Percentiles rank a stretch among this genome's conserved stretches.
phyloP scores from a whole-genome alignment of 2,888 invertebrate species.

The Mythimna albipuncta region DNA sequence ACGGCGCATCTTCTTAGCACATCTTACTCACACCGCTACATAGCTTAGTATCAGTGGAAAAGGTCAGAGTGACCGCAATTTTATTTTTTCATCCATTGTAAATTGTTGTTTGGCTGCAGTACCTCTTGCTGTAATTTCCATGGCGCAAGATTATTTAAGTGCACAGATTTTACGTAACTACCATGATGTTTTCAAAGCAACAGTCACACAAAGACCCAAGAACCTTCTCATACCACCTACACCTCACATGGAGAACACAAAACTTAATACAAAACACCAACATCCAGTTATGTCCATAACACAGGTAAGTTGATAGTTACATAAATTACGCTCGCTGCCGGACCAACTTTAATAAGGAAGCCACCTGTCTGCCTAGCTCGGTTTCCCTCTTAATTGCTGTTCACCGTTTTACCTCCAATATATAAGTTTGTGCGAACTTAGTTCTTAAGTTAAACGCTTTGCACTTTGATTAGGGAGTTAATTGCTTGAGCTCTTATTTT shows the following conservation, averaged over 20 bases:
- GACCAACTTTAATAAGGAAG: slow-evolving; percentile 84
- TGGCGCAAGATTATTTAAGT: neutral
- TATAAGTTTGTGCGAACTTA: slow-evolving; percentile 52
- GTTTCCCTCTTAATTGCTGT: slow-evolving; percentile 82
- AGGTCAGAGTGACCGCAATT: no score
- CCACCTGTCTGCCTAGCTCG: slow-evolving; percentile 80
- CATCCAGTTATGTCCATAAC: slow-evolving; percentile 56
- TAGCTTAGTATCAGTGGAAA: no score
- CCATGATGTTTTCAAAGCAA: neutral
- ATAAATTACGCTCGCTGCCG: slow-evolving; percentile 76
- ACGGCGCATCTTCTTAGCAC: no score
- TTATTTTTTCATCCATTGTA: no score
- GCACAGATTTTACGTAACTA: neutral
- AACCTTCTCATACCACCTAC: slow-evolving; percentile 3
- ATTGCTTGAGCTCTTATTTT: slow-evolving; percentile 27
- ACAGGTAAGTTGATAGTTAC: slow-evolving; percentile 53
- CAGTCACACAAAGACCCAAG: neutral
- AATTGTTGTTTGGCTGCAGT: no score
- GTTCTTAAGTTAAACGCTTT: slow-evolving; percentile 42
- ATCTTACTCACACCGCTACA: no score
- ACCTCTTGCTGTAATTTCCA: neutral
- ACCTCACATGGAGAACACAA: slow-evolving; percentile 25
- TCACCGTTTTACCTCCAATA: slow-evolving; percentile 62
- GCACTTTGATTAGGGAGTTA: slow-evolving; percentile 44
- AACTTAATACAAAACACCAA: slow-evolving; percentile 52